Conservation (phyloP, 2,797 vertebrate species). For the Phoxinus dragarum region DNA sequence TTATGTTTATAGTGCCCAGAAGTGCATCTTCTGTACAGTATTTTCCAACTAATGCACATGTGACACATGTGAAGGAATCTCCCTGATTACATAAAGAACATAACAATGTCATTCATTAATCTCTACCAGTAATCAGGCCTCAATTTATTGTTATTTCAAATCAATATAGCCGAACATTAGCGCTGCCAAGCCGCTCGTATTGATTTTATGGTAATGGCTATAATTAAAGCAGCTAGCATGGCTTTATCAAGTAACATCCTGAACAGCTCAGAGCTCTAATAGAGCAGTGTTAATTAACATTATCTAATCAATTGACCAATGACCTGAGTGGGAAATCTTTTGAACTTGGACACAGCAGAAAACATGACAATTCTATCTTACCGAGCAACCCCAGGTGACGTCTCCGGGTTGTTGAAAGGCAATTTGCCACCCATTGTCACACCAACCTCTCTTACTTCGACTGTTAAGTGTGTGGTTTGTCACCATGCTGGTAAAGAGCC, state of each 20-base stretch:
- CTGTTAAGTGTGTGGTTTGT: slow-evolving; percentile 47
- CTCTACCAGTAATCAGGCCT: slow-evolving; percentile 77
- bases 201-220: slow-evolving; percentile 65
- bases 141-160: slow-evolving; percentile 86
- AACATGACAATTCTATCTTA: slow-evolving; percentile 32
- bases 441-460: slow-evolving; percentile 24
- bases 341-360: slow-evolving; percentile 39
- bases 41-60: slow-evolving; percentile 75
- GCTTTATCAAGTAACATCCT: slow-evolving; percentile 70
- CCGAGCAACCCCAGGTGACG: slow-evolving; percentile 4
- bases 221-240: slow-evolving; percentile 75
- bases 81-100: slow-evolving; percentile 81
- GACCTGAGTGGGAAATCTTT: slow-evolving; percentile 59
- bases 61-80: slow-evolving; percentile 74
- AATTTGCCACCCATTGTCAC: slow-evolving; percentile 45
- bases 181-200: slow-evolving; percentile 69
- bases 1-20: slow-evolving; percentile 21
- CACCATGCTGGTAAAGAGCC: slow-evolving; percentile 16
- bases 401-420: slow-evolving; percentile 48
- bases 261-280: slow-evolving; percentile 60
- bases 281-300: slow-evolving; percentile 72
- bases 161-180: slow-evolving; percentile 83
- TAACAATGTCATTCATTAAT: slow-evolving; percentile 83
- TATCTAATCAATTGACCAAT: slow-evolving; percentile 70
- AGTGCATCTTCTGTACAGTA: slow-evolving; percentile 65